Conservation (phyloP, 2,888 invertebrate species). For the Watsonalla binaria region DNA sequence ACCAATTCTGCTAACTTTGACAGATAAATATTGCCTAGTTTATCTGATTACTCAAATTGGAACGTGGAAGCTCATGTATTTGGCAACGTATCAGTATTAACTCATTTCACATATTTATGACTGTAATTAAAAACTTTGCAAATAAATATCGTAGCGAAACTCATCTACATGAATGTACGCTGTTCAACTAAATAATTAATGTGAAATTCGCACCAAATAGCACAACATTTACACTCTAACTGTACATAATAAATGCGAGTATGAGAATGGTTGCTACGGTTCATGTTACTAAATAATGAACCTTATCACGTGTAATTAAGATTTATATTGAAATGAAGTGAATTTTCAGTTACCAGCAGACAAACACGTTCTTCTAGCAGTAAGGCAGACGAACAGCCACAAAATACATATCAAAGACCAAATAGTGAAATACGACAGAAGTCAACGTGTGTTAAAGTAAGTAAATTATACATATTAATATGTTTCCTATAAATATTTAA, state of each 20-base stretch:
- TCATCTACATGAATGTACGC: slow-evolving; percentile 39
- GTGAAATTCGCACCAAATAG: slow-evolving; percentile 60
- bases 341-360: slow-evolving; percentile 79
- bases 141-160: slow-evolving; percentile 35
- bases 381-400: slow-evolving; percentile 87
- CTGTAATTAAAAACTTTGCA: background rate
- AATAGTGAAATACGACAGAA: slow-evolving; percentile 86
- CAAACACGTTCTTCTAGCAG: slow-evolving; percentile 85
- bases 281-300: slow-evolving; percentile 12
- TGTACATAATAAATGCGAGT: slow-evolving; percentile 49
- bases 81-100: too few species aligned
- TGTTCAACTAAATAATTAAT: slow-evolving; percentile 62
- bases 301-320: slow-evolving; percentile 10
- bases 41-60: too few species aligned
- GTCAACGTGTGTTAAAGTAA: slow-evolving; percentile 86
- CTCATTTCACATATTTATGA: too few species aligned
- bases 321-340: slow-evolving; percentile 12
- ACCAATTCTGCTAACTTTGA: too few species aligned
- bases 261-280: background rate
- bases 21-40: too few species aligned
- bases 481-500: background rate
- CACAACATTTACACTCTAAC: slow-evolving; percentile 44
- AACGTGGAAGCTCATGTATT: too few species aligned
- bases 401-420: slow-evolving; percentile 89
- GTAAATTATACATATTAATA: slow-evolving; percentile 25